Evolutionary conservation across 2,888 invertebrate genomes (phyloP).

Genomic region (Carabus problematicus): DNA sequence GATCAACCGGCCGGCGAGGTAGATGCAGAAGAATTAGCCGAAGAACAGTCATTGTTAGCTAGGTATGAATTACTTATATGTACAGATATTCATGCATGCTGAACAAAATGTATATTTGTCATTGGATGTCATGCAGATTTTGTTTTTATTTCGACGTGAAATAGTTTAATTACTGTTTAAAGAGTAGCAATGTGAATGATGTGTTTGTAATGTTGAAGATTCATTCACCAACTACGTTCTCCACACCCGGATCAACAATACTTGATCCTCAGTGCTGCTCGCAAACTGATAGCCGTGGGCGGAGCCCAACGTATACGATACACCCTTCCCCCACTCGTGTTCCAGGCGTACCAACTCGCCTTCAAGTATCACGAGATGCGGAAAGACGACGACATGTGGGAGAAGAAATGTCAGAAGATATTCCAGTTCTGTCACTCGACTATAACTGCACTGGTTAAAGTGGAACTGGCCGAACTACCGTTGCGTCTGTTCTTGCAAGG

Average conservation of each 20-base stretch:
- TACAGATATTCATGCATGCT: too few relatives aligned
- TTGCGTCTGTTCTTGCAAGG: constrained; percentile 94
- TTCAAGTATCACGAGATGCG: constrained; percentile 79
- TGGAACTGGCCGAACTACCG: constrained; percentile 92
- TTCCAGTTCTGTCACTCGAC: constrained; percentile 98
- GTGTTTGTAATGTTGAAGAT: constrained; percentile 53
- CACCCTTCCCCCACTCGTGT: constrained; percentile 92
- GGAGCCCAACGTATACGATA: constrained; percentile 87
- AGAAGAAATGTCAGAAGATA: constrained; percentile 97
- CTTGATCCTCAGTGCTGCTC: constrained; percentile 85
- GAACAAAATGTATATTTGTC: too few relatives aligned
- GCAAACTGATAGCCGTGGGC: constrained; percentile 88
- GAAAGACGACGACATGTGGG: constrained; percentile 95
- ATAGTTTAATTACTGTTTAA: too few relatives aligned
- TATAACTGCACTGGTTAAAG: constrained; percentile 92
- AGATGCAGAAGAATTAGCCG: constrained; percentile 94
- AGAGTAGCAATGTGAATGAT: not conserved
- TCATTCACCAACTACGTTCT: constrained; percentile 84
- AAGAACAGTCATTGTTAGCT: constrained; percentile 93
- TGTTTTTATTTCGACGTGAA: too few relatives aligned
- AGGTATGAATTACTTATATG: constrained; percentile 61
- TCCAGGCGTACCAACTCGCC: constrained; percentile 90
- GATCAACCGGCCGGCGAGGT: constrained; percentile 72
- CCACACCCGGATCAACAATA: constrained; percentile 86
- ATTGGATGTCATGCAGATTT: too few relatives aligned